A percentile compares a stretch with the other conserved stretches of the same genome.
These are phyloP conservation scores for Orthosia gracilis DNA, from an alignment of 2,888 invertebrate genomes.

Conservation along the genomic window DNA sequence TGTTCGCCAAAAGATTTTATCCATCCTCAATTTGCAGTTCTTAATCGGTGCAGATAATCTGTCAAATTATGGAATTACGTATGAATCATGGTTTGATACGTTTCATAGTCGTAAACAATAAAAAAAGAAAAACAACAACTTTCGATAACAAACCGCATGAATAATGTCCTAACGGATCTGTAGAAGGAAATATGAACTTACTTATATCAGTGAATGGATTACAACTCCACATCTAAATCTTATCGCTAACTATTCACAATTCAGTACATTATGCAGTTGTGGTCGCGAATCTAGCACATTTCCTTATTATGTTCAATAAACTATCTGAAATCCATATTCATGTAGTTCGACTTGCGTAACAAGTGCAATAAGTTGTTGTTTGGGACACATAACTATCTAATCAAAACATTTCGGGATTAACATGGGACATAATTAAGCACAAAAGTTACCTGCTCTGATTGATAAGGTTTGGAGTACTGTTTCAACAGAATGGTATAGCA, in stretches of 20 bases:
- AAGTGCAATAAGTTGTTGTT: slow-evolving; percentile 21
- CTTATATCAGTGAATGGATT: slow-evolving; percentile 32
- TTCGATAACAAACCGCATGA: slow-evolving; percentile 20
- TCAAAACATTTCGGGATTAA: slow-evolving; percentile 63
- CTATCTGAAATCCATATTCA: slow-evolving; percentile 39
- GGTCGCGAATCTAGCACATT: slow-evolving; percentile 39
- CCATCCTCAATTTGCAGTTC: slow-evolving; percentile 7
- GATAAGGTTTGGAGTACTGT: slow-evolving; percentile 68
- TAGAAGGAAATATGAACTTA: slow-evolving; percentile 10
- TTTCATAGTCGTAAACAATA: neutral
- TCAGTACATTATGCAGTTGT: slow-evolving; percentile 43
- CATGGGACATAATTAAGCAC: slow-evolving; percentile 56
- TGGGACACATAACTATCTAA: slow-evolving; percentile 36
- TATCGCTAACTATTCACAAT: slow-evolving; percentile 26
- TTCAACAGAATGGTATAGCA: slow-evolving; percentile 62
- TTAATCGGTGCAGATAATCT: slow-evolving; percentile 25
- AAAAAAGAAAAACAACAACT: neutral
- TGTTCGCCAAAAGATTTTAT: slow-evolving; percentile 53
- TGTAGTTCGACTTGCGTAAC: slow-evolving; percentile 10
- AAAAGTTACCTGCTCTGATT: slow-evolving; percentile 57
- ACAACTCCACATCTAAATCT: slow-evolving; percentile 37
- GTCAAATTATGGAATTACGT: neutral
- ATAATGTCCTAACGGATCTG: slow-evolving; percentile 7
- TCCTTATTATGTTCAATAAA: slow-evolving; percentile 50
- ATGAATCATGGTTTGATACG: slow-evolving; percentile 6